Conservation (phyloP, 2,797 vertebrate species). For the Scyliorhinus canicula region DNA sequence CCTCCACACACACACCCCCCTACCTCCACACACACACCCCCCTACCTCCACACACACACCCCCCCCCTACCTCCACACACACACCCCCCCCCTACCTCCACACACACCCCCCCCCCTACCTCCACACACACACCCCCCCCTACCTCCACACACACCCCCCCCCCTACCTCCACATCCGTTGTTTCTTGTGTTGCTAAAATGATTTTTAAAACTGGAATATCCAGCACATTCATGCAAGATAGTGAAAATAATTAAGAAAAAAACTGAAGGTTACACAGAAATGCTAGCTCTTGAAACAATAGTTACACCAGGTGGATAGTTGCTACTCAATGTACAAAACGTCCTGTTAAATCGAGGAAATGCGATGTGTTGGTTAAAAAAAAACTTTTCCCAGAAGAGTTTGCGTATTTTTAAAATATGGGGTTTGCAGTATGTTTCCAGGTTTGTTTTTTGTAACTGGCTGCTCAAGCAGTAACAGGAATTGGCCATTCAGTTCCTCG, state of each 20-base stretch:
- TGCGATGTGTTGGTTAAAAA: background rate
- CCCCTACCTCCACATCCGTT: too few species aligned
- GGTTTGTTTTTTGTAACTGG: background rate
- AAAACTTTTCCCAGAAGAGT: background rate
- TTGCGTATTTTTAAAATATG: background rate
- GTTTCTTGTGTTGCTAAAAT: background rate
- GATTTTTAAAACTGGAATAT: background rate
- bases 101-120: too few species aligned
- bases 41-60: background rate
- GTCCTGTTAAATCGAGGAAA: background rate
- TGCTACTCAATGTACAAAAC: background rate
- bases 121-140: too few species aligned
- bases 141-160: too few species aligned
- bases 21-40: background rate
- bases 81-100: too few species aligned
- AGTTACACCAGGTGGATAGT: background rate
- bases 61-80: background rate
- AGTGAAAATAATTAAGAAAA: background rate
- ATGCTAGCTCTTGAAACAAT: background rate
- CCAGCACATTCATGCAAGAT: background rate
- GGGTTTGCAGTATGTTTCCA: background rate
- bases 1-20: background rate
- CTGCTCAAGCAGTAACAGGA: background rate
- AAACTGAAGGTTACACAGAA: background rate
- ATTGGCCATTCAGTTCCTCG: background rate